Evolutionary conservation across 1,140 invertebrate species (phyloP).

Genomic region (Lutraria rhynchaena): DNA sequence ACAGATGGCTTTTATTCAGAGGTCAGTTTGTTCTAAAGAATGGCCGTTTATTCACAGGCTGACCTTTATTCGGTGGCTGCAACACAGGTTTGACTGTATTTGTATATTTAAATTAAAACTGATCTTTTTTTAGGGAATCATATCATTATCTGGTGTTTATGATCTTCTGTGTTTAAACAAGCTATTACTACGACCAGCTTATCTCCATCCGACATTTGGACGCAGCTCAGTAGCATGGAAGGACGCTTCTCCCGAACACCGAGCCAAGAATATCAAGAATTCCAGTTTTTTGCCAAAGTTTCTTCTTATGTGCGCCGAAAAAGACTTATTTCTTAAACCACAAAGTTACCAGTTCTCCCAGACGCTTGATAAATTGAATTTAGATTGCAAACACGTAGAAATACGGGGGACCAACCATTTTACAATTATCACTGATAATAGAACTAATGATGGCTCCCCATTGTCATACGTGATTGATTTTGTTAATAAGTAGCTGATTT

Average conservation of each 20-base stretch:
- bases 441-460: constrained; percentile 21
- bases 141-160: constrained; percentile 57
- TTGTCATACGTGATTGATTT: constrained; percentile 23
- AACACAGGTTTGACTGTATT: too few species aligned
- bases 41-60: too few species aligned
- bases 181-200: constrained; percentile 28
- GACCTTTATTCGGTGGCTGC: too few species aligned
- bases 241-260: constrained; percentile 27
- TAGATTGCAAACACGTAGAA: constrained; percentile 34
- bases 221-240: not conserved
- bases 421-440: constrained; percentile 24
- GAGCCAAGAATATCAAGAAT: not conserved
- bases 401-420: constrained; percentile 47
- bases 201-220: constrained; percentile 52
- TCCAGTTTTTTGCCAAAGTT: constrained; percentile 12
- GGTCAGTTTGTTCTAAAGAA: too few species aligned
- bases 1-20: too few species aligned
- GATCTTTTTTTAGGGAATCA: constrained; percentile 57
- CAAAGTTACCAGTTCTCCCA: constrained; percentile 15
- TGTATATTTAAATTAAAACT: too few species aligned
- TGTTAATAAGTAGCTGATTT: constrained; percentile 6
- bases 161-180: constrained; percentile 44
- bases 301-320: constrained; percentile 29
- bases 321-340: constrained; percentile 35
- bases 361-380: not conserved